Base-by-base conservation (phyloP, 53 echinoderm and acorn worm species). In the Henricia sp. region DNA sequence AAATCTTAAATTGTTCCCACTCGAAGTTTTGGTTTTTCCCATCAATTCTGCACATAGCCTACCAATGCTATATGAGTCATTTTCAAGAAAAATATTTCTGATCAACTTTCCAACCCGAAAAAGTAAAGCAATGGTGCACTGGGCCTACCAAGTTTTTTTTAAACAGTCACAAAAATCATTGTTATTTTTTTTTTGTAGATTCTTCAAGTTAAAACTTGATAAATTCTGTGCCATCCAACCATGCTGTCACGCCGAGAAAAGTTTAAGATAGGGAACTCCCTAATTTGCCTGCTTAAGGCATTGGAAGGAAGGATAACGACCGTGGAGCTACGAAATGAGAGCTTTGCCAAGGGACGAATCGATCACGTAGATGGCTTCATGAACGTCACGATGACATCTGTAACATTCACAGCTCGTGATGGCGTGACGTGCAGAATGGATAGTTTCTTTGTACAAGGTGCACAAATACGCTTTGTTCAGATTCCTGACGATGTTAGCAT, bases 331-430 rank as follows among this genome's bases (percentile, higher is more conserved):
- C 82, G 92, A 6, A 96, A 96, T 42, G 96, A 96, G 53, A 82
- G 87, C 32, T 66, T 65, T 1, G 92, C 91, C 14, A 74, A 70
- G 19, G 96, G 96, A 3, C 52, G 82, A 6, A 90, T 96, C 13
- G 86, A 88, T 2, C 87, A 87, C 24, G 96, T 96, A 8, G 96
- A 96, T 56, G 96, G 93, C 19, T 96, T 94, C 76, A 96, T 94
- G 96, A 96, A 96, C 52, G 70, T 96, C 33, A 84, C 82, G 38
- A 96, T 96, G 96, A 68, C 77, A 3, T 63, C 76, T 21, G 96
- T 94, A 25, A 24, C 35, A 16, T 94, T 94, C 54, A 87, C 82
- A 19, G 71, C 83, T 37, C 90, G 67, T 20, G 74, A 85, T 33
- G 94, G 88, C 5, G 58, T 37, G 24, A 69, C 56, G 25, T 70